Conservation (phyloP, 92 coral and sea anemone species). For the Anthopleura xanthogrammica region DNA sequence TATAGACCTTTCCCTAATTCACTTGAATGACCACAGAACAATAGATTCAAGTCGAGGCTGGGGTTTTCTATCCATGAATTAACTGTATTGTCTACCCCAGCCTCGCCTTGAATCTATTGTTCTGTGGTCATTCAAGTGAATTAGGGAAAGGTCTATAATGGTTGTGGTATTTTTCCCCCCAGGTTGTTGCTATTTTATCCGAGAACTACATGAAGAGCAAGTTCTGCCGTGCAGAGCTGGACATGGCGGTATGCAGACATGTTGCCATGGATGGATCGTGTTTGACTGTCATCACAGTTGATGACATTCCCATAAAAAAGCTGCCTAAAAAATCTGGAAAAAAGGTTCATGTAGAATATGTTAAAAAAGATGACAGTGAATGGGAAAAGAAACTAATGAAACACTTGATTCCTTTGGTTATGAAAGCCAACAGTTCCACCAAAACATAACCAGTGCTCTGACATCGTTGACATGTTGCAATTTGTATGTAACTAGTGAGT, state of each 20-base stretch:
- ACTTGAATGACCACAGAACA: too few relatives aligned
- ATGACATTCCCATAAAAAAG: slow-evolving; percentile 38
- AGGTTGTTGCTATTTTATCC: slow-evolving; percentile 67
- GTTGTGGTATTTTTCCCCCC: not conserved
- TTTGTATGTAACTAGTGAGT: too few relatives aligned
- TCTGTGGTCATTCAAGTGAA: too few relatives aligned
- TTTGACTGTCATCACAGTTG: slow-evolving; percentile 53
- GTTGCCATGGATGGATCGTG: slow-evolving; percentile 48
- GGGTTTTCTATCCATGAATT: too few relatives aligned
- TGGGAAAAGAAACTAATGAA: slow-evolving; percentile 59
- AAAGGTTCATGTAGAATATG: slow-evolving; percentile 47
- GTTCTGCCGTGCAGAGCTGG: slow-evolving; percentile 68
- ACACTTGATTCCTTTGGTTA: slow-evolving; percentile 22
- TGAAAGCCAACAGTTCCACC: not conserved
- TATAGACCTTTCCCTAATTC: too few relatives aligned
- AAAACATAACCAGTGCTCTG: not conserved
- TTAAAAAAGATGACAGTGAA: slow-evolving; percentile 38
- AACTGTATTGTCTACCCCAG: too few relatives aligned
- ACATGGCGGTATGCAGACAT: slow-evolving; percentile 63
- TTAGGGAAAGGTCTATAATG: too few relatives aligned
- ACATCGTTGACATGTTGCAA: too few relatives aligned
- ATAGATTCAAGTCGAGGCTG: too few relatives aligned
- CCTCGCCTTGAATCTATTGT: too few relatives aligned
- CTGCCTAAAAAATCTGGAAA: slow-evolving; percentile 49
- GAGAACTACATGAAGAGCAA: slow-evolving; percentile 64